Evolutionary conservation across 1,140 invertebrate species (phyloP).

Genomic region (Plectus sambesii): DNA sequence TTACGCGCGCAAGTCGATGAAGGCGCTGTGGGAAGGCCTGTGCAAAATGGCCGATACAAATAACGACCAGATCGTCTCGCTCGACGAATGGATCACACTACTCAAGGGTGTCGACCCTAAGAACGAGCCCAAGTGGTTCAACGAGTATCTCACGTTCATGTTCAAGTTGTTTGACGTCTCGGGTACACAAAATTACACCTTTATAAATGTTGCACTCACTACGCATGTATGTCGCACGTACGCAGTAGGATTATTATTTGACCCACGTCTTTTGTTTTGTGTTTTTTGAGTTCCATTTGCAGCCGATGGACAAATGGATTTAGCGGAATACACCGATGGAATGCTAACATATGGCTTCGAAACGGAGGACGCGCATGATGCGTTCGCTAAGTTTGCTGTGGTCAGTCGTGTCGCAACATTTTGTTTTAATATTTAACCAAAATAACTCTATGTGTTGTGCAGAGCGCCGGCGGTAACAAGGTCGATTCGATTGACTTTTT

Average conservation of each 20-base stretch:
- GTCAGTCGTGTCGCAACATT: constrained; percentile 12
- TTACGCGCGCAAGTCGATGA: constrained; percentile 32
- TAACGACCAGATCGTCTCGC: constrained; percentile 32
- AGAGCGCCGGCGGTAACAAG: neutral
- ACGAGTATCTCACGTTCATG: constrained; percentile 34
- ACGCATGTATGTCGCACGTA: too few relatives aligned
- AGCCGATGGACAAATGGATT: constrained; percentile 36
- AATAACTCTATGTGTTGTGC: too few relatives aligned
- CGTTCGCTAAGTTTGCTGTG: constrained; percentile 30
- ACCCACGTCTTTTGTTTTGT: too few relatives aligned
- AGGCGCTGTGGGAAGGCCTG: constrained; percentile 34
- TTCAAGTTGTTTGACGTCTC: constrained; percentile 42
- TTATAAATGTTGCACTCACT: too few relatives aligned
- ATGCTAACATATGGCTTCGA: constrained; percentile 32
- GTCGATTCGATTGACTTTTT: neutral
- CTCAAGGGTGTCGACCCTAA: constrained; percentile 22
- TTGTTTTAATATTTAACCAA: neutral
- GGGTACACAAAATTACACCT: too few relatives aligned
- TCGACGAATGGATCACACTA: constrained; percentile 35
- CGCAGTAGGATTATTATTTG: too few relatives aligned
- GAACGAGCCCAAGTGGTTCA: constrained; percentile 33
- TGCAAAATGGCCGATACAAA: constrained; percentile 34
- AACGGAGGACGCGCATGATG: constrained; percentile 16
- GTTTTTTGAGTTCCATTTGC: too few relatives aligned
- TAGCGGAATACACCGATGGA: constrained; percentile 37